A percentile compares a stretch with the other conserved stretches of the same genome.
These are phyloP conservation scores for Pelagia noctiluca DNA, from an alignment of 30 jellyfish, hydroid and myxozoan species.

Conservation along the genomic window DNA sequence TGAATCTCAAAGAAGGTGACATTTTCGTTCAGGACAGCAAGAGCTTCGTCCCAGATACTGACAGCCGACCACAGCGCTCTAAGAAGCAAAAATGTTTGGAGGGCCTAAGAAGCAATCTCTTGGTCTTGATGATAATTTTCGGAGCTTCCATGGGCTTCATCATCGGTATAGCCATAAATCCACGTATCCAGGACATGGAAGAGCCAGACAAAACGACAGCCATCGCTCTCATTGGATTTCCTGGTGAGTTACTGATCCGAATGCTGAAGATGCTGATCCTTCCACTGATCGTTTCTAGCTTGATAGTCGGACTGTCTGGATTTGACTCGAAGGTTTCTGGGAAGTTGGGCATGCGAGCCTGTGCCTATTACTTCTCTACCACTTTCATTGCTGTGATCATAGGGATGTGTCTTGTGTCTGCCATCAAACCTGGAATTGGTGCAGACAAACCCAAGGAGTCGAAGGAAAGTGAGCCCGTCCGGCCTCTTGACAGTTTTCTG, in stretches of 20 bases:
- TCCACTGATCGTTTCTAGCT: constrained; percentile 89
- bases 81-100: constrained; percentile 44
- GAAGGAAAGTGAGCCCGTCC: constrained; percentile 72
- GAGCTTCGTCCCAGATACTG: constrained; percentile 32
- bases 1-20: constrained; percentile 61
- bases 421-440: constrained; percentile 89
- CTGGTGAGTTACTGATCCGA: constrained; percentile 89
- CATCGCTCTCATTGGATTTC: constrained; percentile 83
- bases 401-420: constrained; percentile 90
- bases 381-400: constrained; percentile 88
- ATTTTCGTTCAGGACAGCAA: constrained; percentile 44
- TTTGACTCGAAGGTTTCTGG: constrained; percentile 88
- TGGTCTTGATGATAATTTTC: constrained; percentile 67
- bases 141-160: constrained; percentile 88
- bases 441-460: constrained; percentile 66
- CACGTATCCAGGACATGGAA: constrained; percentile 67
- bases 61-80: constrained; percentile 18
- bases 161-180: constrained; percentile 74
- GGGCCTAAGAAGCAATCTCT: constrained; percentile 67
- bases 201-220: constrained; percentile 89
- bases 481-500: constrained; percentile 90
- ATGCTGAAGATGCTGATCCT: constrained; percentile 80
- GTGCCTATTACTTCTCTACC: constrained; percentile 79
- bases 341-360: constrained; percentile 88
- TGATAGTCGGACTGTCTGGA: constrained; percentile 87